A percentile compares a stretch with the other conserved stretches of the same genome.
phyloP scores from a whole-genome alignment of 2,113 vertebrate species.

The Fulmarus glacialis region DNA sequence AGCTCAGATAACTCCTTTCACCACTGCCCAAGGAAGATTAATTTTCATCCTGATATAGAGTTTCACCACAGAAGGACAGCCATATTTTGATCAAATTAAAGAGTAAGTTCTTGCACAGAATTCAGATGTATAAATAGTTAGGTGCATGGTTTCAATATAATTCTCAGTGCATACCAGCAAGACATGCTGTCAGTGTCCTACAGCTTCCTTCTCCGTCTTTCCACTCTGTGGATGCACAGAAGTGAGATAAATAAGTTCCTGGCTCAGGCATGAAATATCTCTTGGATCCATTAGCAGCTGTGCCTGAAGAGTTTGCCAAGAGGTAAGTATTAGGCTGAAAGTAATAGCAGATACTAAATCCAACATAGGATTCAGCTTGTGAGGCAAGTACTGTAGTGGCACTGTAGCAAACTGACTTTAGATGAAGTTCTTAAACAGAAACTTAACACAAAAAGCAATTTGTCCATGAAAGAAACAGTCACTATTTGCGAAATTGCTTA shows the following conservation, averaged over 20 bases:
- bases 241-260: neutral
- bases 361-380: neutral
- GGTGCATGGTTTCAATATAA: neutral
- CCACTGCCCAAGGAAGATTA: neutral
- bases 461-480: neutral
- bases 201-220: neutral
- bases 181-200: neutral
- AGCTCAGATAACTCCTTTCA: neutral
- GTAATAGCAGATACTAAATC: neutral
- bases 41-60: neutral
- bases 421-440: neutral
- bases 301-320: neutral
- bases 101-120: neutral
- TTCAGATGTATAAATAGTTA: neutral
- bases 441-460: neutral
- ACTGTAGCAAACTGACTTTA: neutral
- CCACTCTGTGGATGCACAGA: neutral
- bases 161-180: neutral
- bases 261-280: neutral
- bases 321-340: neutral
- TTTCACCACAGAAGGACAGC: neutral
- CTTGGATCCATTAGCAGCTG: neutral
- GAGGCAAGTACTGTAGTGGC: neutral
- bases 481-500: neutral
- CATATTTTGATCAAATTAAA: neutral